Base-by-base conservation (phyloP, 2,888 invertebrate species). In the Cacoxenus indagator region DNA sequence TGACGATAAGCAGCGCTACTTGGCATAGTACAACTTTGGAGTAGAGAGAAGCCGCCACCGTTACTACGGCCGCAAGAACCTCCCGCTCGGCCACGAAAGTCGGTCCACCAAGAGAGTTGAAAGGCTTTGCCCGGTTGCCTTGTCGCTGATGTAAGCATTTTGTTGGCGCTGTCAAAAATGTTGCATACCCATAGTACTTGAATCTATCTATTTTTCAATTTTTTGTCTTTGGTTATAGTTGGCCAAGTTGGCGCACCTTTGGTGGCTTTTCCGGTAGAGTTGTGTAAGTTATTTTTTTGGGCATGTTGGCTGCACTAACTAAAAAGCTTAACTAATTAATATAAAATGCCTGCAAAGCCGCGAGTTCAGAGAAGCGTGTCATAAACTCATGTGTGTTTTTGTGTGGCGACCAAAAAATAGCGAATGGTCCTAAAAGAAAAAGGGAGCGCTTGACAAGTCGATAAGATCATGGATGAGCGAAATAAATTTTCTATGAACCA, bases 21-120 rank as follows among this genome's bases (percentile, higher is more conserved):
- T 48, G 19, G 48, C 48, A 6, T 17, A 48, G n/a, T 19, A 19
- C 48, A 48, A 17, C n/a, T n/a, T 19, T 14, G 17, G 6, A 48
- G 48, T 48, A 37, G 37, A 37, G 37, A 37, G 48, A 48, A n/a
- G 48, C 48, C 48, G 19, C 70, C 75, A 75, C 68, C 64, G 69
- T 48, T 24, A 37, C 4, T 14, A 4, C 37, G 51, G 14, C 62
- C 65, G 11, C 64, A 45, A 54, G 45, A 59, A 27, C 67, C 64
- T 8, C 37, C 37, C 8, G 14, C 2, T 37, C 14, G 37, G 37
- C 37, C 48, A 51, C 17, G 51, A 22, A 19, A n/a, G 51, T 6
- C 9, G 51, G n/a, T n/a, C n/a, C n/a, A n/a, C 37, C 37, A 19
- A 51, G 37, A 29, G 31, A 59, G 59, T 37, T 59, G 31, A 59